Conservation (phyloP, 2,797 vertebrate species). For the Phalloptychus januarius region DNA sequence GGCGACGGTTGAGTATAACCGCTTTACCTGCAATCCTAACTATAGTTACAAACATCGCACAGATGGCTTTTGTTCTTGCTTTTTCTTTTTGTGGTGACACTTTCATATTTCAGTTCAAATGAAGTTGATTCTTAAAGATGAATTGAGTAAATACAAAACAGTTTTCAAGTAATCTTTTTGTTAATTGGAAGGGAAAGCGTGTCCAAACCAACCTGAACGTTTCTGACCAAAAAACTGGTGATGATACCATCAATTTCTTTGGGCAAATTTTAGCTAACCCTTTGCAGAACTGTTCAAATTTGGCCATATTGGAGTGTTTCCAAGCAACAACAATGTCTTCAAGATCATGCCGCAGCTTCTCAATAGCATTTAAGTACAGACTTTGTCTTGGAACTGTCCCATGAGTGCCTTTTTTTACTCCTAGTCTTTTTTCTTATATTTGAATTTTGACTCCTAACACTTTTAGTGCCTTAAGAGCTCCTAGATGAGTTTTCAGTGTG, state of each 20-base stretch:
- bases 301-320: neutral
- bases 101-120: neutral
- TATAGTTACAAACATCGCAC: neutral
- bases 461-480: neutral
- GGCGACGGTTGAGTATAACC: constrained; percentile 1
- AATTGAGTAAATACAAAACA: neutral
- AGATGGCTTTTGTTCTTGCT: neutral
- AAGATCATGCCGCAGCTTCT: neutral
- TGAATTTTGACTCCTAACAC: neutral
- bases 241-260: neutral
- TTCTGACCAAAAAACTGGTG: neutral
- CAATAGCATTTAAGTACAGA: neutral
- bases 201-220: neutral
- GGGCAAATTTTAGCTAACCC: neutral
- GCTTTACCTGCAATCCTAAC: constrained; percentile 11
- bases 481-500: neutral
- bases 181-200: neutral
- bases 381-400: neutral
- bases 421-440: neutral
- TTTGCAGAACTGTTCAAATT: neutral
- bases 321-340: neutral
- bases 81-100: neutral
- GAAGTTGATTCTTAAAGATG: neutral
- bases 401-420: neutral
- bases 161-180: neutral